phyloP scores from a whole-genome alignment of 2,797 vertebrate species.

The Phrynocephalus forsythii region DNA sequence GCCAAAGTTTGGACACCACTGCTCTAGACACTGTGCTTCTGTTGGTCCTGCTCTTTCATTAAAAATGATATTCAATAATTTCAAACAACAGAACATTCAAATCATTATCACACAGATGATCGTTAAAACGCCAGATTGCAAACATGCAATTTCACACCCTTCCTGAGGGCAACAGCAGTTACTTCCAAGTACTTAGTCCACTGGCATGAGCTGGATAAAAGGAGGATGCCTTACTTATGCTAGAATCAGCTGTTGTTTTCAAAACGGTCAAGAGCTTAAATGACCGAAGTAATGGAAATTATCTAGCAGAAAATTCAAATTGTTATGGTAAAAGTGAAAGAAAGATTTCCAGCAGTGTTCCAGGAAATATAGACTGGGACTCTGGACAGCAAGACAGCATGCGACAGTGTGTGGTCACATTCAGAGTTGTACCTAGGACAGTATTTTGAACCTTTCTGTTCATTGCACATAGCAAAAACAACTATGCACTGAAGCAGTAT shows the following conservation, averaged over 20 bases:
- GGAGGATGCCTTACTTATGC: background rate
- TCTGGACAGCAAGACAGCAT: background rate
- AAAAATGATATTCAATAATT: background rate
- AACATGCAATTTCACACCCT: too few relatives aligned
- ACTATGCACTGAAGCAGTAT: background rate
- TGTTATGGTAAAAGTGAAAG: background rate
- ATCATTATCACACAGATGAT: background rate
- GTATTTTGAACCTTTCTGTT: background rate
- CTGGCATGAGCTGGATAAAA: accelerated
- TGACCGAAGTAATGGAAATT: slow-evolving; percentile 12
- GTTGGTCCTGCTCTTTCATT: background rate
- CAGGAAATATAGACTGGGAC: slow-evolving; percentile 9
- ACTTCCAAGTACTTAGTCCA: too few relatives aligned
- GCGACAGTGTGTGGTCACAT: background rate
- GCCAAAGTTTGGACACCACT: too few relatives aligned
- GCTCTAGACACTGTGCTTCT: too few relatives aligned
- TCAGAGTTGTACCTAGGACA: background rate
- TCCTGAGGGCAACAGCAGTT: too few relatives aligned
- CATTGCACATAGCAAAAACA: background rate
- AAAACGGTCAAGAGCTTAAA: slow-evolving; percentile 34
- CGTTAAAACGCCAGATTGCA: too few relatives aligned
- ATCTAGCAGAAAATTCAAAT: slow-evolving; percentile 23
- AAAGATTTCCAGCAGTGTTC: background rate
- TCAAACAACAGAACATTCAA: background rate
- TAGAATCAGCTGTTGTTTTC: slow-evolving; percentile 59